These are phyloP conservation scores for Pseudoatta argentina DNA, from an alignment of 1,140 invertebrate genomes.

Conservation along the genomic window DNA sequence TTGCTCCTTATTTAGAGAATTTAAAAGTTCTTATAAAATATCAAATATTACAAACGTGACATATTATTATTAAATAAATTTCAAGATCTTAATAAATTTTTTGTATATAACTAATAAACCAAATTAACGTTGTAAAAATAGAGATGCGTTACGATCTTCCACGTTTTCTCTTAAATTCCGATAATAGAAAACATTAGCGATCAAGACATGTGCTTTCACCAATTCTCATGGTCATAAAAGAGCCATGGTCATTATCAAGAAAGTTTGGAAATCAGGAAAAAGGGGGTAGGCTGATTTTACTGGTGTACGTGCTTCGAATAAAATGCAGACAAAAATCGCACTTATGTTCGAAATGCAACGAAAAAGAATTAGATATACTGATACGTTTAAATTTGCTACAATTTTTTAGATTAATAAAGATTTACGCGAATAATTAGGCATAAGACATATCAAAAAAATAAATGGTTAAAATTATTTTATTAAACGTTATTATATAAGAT, in stretches of 20 bases:
- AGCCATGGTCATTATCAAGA: not conserved
- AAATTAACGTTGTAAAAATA: not conserved
- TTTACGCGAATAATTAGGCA: not conserved
- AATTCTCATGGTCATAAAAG: not conserved
- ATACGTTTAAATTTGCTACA: not conserved
- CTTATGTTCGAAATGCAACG: not conserved
- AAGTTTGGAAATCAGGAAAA: constrained; percentile 69
- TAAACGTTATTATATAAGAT: not conserved
- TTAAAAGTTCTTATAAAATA: not conserved
- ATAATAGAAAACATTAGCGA: not conserved
- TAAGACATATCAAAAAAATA: not conserved
- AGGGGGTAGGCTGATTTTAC: constrained; percentile 77
- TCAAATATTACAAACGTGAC: not conserved
- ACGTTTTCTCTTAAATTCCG: constrained; percentile 19
- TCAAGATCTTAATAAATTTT: not conserved
- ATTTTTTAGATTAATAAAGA: not conserved
- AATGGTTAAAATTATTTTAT: not conserved
- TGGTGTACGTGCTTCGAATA: constrained; percentile 79
- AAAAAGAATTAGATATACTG: constrained; percentile 1
- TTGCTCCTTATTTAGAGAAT: too few species aligned
- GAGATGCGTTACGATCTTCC: not conserved
- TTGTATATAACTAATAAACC: not conserved
- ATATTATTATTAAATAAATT: not conserved
- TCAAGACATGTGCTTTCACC: not conserved
- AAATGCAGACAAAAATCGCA: not conserved